Percentiles rank a stretch among this genome's conserved stretches.
Conservation (phyloP, 2,888 invertebrate genomes). For the Phrixothrix hirtus region DNA sequence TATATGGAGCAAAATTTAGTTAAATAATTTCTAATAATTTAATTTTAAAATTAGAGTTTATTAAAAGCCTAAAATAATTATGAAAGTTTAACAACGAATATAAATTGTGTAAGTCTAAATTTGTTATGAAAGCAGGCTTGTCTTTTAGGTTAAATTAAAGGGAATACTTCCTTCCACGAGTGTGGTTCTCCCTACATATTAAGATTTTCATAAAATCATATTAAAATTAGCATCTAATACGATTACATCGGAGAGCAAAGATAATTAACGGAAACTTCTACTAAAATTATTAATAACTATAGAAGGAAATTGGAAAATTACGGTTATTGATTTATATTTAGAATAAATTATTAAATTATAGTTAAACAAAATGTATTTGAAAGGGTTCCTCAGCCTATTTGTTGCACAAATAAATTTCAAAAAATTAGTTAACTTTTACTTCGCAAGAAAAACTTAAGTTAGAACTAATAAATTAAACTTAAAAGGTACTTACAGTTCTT, state of each 20-base stretch:
- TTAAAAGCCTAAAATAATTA: too few species aligned
- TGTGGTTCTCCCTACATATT: constrained; percentile 36
- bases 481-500: not conserved
- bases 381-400: too few species aligned
- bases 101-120: not conserved
- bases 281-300: constrained; percentile 41
- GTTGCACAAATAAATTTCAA: too few species aligned
- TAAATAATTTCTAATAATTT: not conserved
- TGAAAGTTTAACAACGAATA: not conserved
- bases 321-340: constrained; percentile 29
- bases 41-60: too few species aligned
- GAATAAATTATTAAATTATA: constrained; percentile 19
- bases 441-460: too few species aligned
- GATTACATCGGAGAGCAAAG: constrained; percentile 49
- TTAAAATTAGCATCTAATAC: constrained; percentile 54
- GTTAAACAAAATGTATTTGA: too few species aligned
- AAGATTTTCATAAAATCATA: constrained; percentile 46
- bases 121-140: constrained; percentile 10
- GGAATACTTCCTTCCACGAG: constrained; percentile 20
- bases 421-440: too few species aligned
- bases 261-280: constrained; percentile 53
- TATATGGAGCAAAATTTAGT: not conserved
- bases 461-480: too few species aligned
- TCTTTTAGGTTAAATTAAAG: constrained; percentile 25
- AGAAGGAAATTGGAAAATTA: constrained; percentile 27